A percentile compares a stretch with the other conserved stretches of the same genome.
Conservation (phyloP, 2,888 invertebrate species). For the Tetrapedia diversipes region DNA sequence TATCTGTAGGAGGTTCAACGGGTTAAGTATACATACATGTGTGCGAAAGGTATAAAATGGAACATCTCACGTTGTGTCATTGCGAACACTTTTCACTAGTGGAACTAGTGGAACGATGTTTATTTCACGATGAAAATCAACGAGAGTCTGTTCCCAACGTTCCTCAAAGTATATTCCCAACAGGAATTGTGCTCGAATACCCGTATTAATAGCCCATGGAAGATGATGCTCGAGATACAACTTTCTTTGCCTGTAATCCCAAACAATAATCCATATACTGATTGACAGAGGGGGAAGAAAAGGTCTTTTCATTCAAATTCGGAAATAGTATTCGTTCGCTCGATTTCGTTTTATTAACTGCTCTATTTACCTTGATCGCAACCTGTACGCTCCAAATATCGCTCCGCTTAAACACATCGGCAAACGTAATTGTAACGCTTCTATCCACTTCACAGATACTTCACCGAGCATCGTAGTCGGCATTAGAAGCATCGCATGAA, state of each 20-base stretch:
- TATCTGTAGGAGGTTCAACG: no score
- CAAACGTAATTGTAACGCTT: constrained; percentile 96
- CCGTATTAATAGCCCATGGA: constrained; percentile 94
- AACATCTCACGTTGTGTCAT: not conserved
- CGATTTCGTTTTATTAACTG: not conserved
- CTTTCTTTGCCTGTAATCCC: constrained; percentile 87
- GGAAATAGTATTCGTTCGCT: no score
- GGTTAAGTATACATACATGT: not conserved
- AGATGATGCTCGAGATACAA: constrained; percentile 90
- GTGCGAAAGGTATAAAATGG: not conserved
- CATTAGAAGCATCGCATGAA: constrained; percentile 96
- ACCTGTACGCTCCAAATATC: constrained; percentile 94
- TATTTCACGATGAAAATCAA: constrained; percentile 91
- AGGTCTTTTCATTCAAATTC: no score
- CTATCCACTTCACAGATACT: constrained; percentile 98
- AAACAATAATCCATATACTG: not conserved
- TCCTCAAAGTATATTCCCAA: constrained; percentile 96
- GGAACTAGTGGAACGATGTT: constrained; percentile 88
- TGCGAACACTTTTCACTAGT: not conserved
- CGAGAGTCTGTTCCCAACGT: constrained; percentile 94
- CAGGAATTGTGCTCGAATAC: constrained; percentile 89
- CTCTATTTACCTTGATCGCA: constrained; percentile 90
- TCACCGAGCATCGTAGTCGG: constrained; percentile 96
- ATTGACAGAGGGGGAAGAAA: not conserved
- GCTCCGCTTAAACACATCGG: constrained; percentile 98